These are phyloP conservation scores for Amyelois transitella DNA, from an alignment of 1,140 invertebrate species.

Conservation along the genomic window DNA sequence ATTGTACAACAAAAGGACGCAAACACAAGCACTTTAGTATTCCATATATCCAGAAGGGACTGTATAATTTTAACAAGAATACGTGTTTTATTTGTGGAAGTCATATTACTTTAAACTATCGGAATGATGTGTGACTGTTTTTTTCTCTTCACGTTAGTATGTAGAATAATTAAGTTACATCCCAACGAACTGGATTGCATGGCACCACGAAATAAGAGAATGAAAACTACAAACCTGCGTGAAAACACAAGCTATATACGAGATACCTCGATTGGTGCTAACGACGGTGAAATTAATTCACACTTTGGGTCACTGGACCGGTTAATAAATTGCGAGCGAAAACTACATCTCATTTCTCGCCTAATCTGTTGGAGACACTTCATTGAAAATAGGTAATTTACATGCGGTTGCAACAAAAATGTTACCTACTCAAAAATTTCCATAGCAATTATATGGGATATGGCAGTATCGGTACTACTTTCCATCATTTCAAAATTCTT, in stretches of 20 bases:
- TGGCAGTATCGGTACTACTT: no score
- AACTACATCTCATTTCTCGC: neutral
- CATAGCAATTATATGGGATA: no score
- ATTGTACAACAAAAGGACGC: neutral
- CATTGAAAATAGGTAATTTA: no score
- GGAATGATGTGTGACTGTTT: no score
- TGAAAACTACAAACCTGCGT: neutral
- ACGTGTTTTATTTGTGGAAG: no score
- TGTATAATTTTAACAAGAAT: neutral
- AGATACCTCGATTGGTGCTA: conserved; percentile 9
- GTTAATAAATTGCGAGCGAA: neutral
- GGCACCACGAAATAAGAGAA: neutral
- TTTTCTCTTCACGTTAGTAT: no score
- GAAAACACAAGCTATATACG: neutral
- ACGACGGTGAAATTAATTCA: conserved; percentile 12
- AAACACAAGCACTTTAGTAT: neutral
- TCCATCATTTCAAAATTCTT: no score
- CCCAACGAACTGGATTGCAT: neutral
- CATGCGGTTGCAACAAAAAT: no score
- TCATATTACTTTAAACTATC: no score
- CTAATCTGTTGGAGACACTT: neutral
- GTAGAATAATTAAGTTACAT: no score
- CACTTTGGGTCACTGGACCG: neutral
- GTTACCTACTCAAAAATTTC: no score
- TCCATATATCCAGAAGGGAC: neutral